Base-by-base conservation (phyloP, 2,113 vertebrate species). In the Sialia sialis region DNA sequence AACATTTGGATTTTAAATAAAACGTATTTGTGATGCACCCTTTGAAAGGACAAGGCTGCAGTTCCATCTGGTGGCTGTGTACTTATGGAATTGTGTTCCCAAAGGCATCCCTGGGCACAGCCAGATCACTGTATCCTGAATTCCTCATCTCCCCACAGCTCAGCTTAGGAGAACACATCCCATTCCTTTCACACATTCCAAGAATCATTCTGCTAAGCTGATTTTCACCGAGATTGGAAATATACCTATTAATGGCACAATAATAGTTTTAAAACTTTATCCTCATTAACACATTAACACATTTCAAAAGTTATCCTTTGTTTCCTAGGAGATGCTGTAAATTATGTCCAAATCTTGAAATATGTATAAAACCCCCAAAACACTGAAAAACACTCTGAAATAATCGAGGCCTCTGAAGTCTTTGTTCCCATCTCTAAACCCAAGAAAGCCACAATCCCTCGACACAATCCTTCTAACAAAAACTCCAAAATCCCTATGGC, bases 351-450 rank as follows among this genome's bases (percentile, higher is more conserved):
- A 25, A 9, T 34, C 26, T 44, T 76, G 15, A 55, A 59, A 73
- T 23, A 32, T 0, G 20, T 2, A 36, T 14, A 44, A 18, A 67
- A 10, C 2, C 1, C 10, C 4, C 7, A 10, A 76, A 82, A 13
- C 8, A 38, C 0, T 51, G n/a, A 72, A 68, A 84, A 88, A 29
- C 7, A 27, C 34, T 7, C 32, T 59, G 15, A 19, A 43, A 39
- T 36, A n/a, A 68, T 10, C 1, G 4, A 60, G 36, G 10, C 3
- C 73, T 72, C n/a, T 79, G 30, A 7, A 82, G 46, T 4, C 16
- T 89, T 70, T 82, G 32, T 39, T 85, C 13, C 16, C 20, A 44
- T 46, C 29, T 54, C 38, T 36, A 51, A 66, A 49, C 7, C 21
- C 38, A 27, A 67, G 26, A 41, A 82, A 59, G 22, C 21, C 0